These are phyloP conservation scores for Pipistrellus kuhlii DNA, from an alignment of 2,797 vertebrate species.

Conservation along the genomic window DNA sequence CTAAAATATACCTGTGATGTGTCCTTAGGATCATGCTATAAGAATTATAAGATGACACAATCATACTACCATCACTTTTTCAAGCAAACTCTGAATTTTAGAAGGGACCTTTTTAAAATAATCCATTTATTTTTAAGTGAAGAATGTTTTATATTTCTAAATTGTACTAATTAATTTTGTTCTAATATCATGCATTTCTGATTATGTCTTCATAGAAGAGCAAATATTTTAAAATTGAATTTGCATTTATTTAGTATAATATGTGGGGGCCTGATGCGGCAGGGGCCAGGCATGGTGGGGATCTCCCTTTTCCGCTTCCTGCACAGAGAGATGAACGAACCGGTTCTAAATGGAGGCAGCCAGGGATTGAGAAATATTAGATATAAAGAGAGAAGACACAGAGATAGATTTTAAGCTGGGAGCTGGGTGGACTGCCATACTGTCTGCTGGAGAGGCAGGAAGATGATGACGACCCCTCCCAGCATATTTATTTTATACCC, in stretches of 20 bases:
- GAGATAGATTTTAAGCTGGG: too few species aligned
- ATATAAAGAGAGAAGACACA: too few species aligned
- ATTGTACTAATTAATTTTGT: background rate
- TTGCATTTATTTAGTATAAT: constrained; percentile 2
- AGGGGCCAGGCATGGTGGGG: too few species aligned
- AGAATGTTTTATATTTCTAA: constrained; percentile 7
- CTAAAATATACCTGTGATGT: background rate
- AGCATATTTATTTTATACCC: too few species aligned
- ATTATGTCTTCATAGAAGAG: background rate
- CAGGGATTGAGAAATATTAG: too few species aligned
- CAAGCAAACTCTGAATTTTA: background rate
- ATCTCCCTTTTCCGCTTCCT: too few species aligned
- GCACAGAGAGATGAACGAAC: too few species aligned
- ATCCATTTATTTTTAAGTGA: constrained; percentile 40
- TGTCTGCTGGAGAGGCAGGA: too few species aligned
- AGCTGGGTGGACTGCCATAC: too few species aligned
- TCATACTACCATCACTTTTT: background rate
- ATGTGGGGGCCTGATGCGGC: background rate
- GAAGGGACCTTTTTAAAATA: background rate
- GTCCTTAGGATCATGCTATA: background rate
- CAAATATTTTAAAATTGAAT: constrained; percentile 7
- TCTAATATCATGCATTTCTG: constrained; percentile 5
- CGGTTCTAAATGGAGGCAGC: too few species aligned
- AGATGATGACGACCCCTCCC: too few species aligned
- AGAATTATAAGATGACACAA: constrained; percentile 32